Evolutionary conservation across 2,113 vertebrate genomes (phyloP).

Genomic region (Tringa solitaria): DNA sequence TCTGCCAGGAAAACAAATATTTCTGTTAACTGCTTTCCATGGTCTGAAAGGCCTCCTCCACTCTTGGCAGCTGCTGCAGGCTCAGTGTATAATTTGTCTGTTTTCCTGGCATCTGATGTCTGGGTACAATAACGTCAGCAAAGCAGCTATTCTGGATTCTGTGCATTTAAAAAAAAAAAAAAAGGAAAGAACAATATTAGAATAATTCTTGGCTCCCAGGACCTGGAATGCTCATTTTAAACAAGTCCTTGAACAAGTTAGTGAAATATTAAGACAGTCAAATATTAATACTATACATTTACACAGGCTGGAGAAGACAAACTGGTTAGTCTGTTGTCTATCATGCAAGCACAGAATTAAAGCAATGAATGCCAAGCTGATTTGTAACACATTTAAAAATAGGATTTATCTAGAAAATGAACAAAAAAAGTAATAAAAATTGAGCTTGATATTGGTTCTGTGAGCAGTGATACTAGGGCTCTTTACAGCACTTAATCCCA

Average conservation of each 20-base stretch:
- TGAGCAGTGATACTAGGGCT: neutral
- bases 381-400: neutral
- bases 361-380: neutral
- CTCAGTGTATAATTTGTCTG: neutral
- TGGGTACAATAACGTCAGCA: neutral
- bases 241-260: neutral
- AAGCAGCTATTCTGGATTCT: neutral
- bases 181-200: neutral
- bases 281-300: neutral
- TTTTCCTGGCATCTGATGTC: neutral
- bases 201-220: neutral
- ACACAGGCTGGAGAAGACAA: neutral
- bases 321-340: neutral
- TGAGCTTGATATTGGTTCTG: neutral
- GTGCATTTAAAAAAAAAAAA: neutral
- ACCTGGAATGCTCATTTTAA: neutral
- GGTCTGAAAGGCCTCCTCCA: neutral
- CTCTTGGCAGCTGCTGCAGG: neutral
- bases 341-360: neutral
- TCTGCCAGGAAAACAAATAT: neutral
- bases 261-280: neutral
- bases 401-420: neutral
- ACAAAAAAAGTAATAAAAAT: neutral
- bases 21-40: neutral
- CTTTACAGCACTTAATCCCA: neutral